Evolutionary conservation across 2,888 invertebrate genomes (phyloP), one percentile per base, ranked within the genome.

Genomic region (Scaptomyza flava): DNA sequence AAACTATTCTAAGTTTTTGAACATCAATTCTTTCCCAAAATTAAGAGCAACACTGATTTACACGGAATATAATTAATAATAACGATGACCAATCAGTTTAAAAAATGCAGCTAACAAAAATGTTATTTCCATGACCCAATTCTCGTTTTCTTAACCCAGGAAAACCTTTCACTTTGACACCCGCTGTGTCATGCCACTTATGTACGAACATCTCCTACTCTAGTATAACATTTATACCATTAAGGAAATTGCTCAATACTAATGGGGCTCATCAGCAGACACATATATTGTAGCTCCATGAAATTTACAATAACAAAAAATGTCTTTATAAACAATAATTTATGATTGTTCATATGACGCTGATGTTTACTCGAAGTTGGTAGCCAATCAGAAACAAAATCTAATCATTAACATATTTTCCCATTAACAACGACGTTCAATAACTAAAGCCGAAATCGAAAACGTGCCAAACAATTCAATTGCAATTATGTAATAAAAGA

Each of bases 401-500:
- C 74, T 80, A 86, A 77, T 77, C 63, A 83, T 83, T 86, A 77
- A 76, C 80, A 83, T 82, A 79, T 69, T 65, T 76, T 45, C 66
- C 27, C 43, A 41, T 48, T 48, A n/a, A 31, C 60, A 62, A 52
- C 46, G 36, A 45, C 34, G 9, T 54, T 59, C 56, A 61, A 67
- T 50, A 50, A 41, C 41, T 41, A 41, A 41, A 60, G 77, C 66
- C 69, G 68, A 72, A 82, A 78, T 67, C 66, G 63, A 85, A 78
- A 79, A 75, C 60, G 68, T 77, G 65, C 69, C 69, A 86, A 88
- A 83, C 89, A 84, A 83, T 88, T 84, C 84, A 83, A 78, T 89
- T 87, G 87, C 87, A 89, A 87, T 84, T 87, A 84, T 87, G 84
- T 84, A 84, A 84, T 87, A 82, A 80, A 61, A 63, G 61, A 70